Conservation (phyloP, 2,113 vertebrate species). For the Globicephala melas region DNA sequence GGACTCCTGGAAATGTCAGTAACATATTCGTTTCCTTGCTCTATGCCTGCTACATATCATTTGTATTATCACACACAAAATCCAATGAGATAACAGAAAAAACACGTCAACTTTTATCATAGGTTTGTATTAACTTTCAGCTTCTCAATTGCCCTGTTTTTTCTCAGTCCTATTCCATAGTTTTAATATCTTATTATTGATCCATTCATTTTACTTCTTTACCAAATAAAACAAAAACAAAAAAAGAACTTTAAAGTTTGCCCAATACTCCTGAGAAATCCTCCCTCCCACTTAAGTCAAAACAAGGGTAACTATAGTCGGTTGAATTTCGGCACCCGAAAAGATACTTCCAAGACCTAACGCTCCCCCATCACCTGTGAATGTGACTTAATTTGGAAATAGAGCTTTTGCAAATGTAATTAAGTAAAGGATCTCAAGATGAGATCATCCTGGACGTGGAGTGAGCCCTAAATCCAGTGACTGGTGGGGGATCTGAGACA, state of each 20-base stretch:
- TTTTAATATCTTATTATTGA: not conserved
- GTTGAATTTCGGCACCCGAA: not conserved
- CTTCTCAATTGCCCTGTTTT: not conserved
- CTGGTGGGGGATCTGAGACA: not conserved
- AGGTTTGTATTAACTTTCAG: not conserved
- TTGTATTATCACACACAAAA: not conserved
- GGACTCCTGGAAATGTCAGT: slow-evolving; percentile 2
- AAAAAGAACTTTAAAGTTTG: not conserved
- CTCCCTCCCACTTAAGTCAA: not conserved
- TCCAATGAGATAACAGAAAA: slow-evolving; percentile 1
- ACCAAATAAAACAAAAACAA: not conserved
- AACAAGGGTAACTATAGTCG: not conserved
- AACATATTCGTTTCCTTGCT: slow-evolving; percentile 5
- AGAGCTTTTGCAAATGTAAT: not conserved
- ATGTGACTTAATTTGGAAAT: not conserved
- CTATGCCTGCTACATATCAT: not conserved
- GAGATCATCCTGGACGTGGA: not conserved
- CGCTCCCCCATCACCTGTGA: too few species aligned
- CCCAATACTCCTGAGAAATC: not conserved
- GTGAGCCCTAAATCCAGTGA: not conserved
- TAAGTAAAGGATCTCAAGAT: not conserved
- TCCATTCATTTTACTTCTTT: not conserved
- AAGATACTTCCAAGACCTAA: not conserved
- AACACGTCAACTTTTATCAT: not conserved
- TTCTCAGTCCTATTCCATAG: not conserved